Evolutionary conservation across 2,797 vertebrate species (phyloP), one percentile per base, ranked within the genome.

Genomic region (Arremon brunneinucha): DNA sequence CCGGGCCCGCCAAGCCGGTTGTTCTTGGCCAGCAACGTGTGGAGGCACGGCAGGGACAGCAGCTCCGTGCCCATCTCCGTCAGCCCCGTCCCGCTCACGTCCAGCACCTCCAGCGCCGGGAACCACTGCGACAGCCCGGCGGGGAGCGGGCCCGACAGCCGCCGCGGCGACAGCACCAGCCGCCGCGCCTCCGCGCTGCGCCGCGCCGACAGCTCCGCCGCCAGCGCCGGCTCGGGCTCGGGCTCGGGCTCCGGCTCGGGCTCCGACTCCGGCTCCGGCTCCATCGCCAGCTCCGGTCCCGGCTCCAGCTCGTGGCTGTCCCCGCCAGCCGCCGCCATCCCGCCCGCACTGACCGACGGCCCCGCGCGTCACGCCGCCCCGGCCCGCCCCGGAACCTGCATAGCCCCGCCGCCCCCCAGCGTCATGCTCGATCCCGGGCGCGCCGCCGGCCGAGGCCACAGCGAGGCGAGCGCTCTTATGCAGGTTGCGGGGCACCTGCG

Each of bases 1-100:
- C 98, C 96, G 24, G 97, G 98, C 94, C 98, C 98, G 87, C 99
- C 98, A 81, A 99, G 98, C 12, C 98, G 98, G 98, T 99, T 99
- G 98, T 99, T 99, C 97, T 99, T 99, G 88, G 99, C 99, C 65
- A 99, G 92, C 27, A 99, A 97, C 20, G 98, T 99, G 86, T 96
- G 98, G 24, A 99, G 98, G 57, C 96, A 97, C 85, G 90, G 83
- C 60, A 99, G 97, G 1, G 97, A 97, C 5, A 98, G 97, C 37
- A 99, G 96, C 95, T 98, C 98, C 7, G 98, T 98, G 8, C 98
- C 98, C 47, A 99, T 97, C 91, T 95, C 91, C 62, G 98, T 88
- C 92, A 99, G 95, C 77, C 98, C 98, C 89, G 99, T 99, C 93
- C 98, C 98, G 97, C 99, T 99, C 96, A 99, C 98, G 97, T 99